Base-by-base conservation (phyloP, 2,888 invertebrate species). In the Noctuana brunneofusca region DNA sequence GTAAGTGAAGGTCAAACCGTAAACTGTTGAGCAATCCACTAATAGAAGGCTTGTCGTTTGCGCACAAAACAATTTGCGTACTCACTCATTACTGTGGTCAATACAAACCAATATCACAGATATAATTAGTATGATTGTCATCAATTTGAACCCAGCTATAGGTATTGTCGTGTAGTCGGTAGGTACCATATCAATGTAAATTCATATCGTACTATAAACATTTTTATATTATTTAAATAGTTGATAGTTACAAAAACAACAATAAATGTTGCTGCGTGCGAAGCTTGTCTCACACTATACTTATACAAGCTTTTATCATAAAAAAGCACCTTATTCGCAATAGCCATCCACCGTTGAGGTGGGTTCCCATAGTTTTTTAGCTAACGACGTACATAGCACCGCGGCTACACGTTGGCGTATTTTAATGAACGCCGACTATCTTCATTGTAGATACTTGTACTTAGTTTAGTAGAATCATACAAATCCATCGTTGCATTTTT, bases 311-410 rank as follows among this genome's bases (percentile, higher is more conserved):
- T 62, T 62, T 60, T 55, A 49, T 62, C 49, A 62, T 62, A 49
- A 62, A 62, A 60, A 62, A 62, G 55, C 55, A 38, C 48, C 54
- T 27, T 54, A 55, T 62, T 62, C 49, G 62, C 62, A 62, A 62
- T 62, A 46, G 9, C 48, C 62, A 50, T 55, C 27, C 58, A 64
- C 50, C 59, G 59, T 57, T 50, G 52, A 64, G 65, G 58, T 55
- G 57, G 32, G 64, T 69, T 68, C 70, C 69, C 67, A 69, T 64
- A 59, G 64, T 65, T 68, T 69, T 68, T 67, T 65, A 58, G 62
- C 49, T 58, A 52, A 27, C 38, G 49, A 38, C 18, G 8, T 1
- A 11, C 24, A 27, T 3, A 16, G 38, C 24, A 9, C 38, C 49
- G 0, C n/a, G 2, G 1, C 9, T 49, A 62, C 62, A 62, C 54